These are phyloP conservation scores for Rhinella marina DNA, from an alignment of 2,797 vertebrate genomes.

Conservation along the genomic window DNA sequence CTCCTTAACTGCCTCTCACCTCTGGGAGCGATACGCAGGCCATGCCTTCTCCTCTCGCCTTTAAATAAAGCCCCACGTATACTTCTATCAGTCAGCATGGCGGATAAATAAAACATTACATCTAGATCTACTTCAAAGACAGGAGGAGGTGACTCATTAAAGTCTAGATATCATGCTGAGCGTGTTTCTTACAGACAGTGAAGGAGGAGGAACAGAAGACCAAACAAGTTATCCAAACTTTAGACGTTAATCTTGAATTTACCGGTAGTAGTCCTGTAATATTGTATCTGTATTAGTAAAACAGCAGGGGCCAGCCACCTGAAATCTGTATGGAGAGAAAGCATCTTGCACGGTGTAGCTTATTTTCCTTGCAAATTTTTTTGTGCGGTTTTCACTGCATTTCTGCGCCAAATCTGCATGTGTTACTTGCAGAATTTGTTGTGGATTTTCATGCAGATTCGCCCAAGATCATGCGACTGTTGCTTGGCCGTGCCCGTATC, in stretches of 20 bases:
- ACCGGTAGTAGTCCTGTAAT: neutral
- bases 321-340: neutral
- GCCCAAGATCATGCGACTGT: too few relatives aligned
- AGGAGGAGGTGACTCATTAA: conserved; percentile 48
- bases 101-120: conserved; percentile 57
- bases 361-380: too few relatives aligned
- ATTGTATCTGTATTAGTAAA: conserved; percentile 8
- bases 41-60: neutral
- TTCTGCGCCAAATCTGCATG: too few relatives aligned
- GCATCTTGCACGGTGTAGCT: neutral
- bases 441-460: too few relatives aligned
- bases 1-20: conserved; percentile 5
- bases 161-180: conserved; percentile 23
- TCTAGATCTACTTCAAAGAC: conserved; percentile 33
- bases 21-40: neutral
- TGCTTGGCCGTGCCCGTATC: too few relatives aligned
- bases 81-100: conserved; percentile 16
- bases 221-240: neutral
- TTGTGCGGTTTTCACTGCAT: too few relatives aligned
- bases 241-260: neutral
- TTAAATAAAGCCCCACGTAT: neutral
- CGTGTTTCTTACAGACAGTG: conserved; percentile 7
- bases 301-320: neutral
- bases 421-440: too few relatives aligned
- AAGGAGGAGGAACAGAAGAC: neutral